These are phyloP conservation scores for Neolamprologus cancellatus DNA, from an alignment of 2,113 vertebrate genomes.

Conservation along the genomic window DNA sequence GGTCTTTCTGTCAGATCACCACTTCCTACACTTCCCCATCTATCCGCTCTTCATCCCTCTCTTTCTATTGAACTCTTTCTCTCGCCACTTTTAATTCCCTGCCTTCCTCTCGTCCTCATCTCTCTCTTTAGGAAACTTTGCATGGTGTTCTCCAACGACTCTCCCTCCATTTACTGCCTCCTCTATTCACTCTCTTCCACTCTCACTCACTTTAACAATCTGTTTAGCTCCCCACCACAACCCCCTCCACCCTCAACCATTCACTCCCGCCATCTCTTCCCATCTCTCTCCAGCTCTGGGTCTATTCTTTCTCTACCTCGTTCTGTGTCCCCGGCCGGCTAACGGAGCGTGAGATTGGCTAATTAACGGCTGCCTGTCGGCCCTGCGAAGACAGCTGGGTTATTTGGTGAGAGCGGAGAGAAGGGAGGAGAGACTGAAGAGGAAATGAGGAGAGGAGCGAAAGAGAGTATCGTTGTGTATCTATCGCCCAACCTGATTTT, in stretches of 20 bases:
- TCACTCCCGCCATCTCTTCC: conserved; percentile 1
- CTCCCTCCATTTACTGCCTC: conserved; percentile 23
- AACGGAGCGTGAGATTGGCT: conserved; percentile 71
- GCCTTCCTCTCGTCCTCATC: background rate
- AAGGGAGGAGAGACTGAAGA: background rate
- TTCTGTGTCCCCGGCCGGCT: conserved; percentile 51
- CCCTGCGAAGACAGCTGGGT: conserved; percentile 66
- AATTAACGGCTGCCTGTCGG: conserved; percentile 68
- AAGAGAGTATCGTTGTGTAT: background rate
- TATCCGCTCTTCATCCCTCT: background rate
- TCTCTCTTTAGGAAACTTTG: conserved; percentile 30
- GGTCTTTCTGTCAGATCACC: background rate
- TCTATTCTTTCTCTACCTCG: conserved; percentile 51
- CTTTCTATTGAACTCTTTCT: background rate
- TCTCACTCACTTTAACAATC: conserved; percentile 41
- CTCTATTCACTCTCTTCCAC: conserved; percentile 43
- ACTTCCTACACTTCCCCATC: background rate
- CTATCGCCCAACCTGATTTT: background rate
- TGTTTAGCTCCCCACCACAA: conserved; percentile 14
- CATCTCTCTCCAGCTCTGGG: conserved; percentile 11
- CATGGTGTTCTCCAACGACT: conserved; percentile 22
- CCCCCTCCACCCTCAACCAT: background rate
- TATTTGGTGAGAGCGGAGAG: conserved; percentile 49
- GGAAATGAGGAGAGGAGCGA: background rate
- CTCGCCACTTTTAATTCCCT: background rate